phyloP scores from a whole-genome alignment of 1,140 invertebrate genomes.

The Zaprionus ghesquierei region DNA sequence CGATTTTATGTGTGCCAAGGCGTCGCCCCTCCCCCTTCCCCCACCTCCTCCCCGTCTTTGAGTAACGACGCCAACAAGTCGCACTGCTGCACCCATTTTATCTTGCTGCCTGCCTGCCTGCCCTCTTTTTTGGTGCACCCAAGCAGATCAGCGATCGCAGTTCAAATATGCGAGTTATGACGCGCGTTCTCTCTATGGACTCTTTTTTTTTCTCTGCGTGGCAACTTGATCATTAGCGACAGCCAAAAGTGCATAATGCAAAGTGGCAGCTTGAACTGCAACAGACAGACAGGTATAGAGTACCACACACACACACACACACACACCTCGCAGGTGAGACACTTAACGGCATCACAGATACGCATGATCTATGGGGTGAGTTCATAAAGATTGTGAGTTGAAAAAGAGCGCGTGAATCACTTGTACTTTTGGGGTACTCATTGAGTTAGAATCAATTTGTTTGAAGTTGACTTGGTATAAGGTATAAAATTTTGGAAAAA shows the following conservation, averaged over 20 bases:
- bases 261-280: neutral
- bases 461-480: neutral
- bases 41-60: neutral
- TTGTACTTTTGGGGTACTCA: neutral
- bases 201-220: too few species aligned
- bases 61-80: slow-evolving; percentile 8
- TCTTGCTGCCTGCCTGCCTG: neutral
- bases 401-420: neutral
- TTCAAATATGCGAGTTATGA: slow-evolving; percentile 14
- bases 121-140: slow-evolving; percentile 6
- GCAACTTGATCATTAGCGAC: slow-evolving; percentile 25
- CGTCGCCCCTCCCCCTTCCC: neutral
- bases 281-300: neutral
- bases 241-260: slow-evolving; percentile 20
- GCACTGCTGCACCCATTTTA: slow-evolving; percentile 33
- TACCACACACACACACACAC: neutral
- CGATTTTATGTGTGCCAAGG: slow-evolving; percentile 70
- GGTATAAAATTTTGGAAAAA: neutral
- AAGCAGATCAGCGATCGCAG: slow-evolving; percentile 1
- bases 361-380: slow-evolving; percentile 19
- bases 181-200: neutral
- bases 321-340: neutral
- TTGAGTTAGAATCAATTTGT: neutral
- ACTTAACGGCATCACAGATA: neutral
- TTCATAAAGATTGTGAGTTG: slow-evolving; percentile 21